Evolutionary conservation across 1,140 invertebrate species (phyloP).

Genomic region (Pseudomyrmex sp.): DNA sequence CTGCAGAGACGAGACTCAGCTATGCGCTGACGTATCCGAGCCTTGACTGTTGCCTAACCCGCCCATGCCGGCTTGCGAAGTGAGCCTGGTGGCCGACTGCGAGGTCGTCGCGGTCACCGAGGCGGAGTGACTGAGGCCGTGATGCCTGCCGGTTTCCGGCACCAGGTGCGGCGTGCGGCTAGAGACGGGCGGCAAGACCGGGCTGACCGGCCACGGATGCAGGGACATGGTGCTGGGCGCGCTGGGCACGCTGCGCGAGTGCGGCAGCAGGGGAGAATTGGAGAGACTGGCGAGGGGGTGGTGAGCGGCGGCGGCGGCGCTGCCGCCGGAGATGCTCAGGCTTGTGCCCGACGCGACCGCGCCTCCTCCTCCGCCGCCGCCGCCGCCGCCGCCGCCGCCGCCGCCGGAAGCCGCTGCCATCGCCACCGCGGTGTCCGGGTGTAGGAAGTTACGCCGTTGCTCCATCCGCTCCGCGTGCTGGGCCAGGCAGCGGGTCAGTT

Average conservation of each 20-base stretch:
- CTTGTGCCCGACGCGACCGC: constrained; percentile 77
- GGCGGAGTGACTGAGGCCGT: constrained; percentile 80
- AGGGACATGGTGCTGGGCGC: constrained; percentile 83
- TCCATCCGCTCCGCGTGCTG: constrained; percentile 89
- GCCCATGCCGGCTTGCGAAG: constrained; percentile 81
- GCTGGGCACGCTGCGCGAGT: constrained; percentile 86
- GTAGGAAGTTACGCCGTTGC: constrained; percentile 92
- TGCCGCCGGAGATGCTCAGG: constrained; percentile 77
- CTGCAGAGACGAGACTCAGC: constrained; percentile 85
- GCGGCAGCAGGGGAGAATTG: constrained; percentile 86
- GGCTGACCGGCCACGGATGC: constrained; percentile 91
- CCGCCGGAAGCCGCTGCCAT: constrained; percentile 81
- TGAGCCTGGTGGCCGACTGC: constrained; percentile 80
- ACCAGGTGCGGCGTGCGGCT: constrained; percentile 90
- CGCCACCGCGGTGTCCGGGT: constrained; percentile 92
- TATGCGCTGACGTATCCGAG: constrained; percentile 82
- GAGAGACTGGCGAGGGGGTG: constrained; percentile 79
- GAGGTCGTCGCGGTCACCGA: constrained; percentile 82
- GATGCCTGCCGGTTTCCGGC: constrained; percentile 87
- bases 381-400: constrained; percentile 68
- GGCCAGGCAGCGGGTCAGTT: constrained; percentile 90
- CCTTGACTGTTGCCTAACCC: constrained; percentile 82
- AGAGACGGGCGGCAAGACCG: constrained; percentile 89
- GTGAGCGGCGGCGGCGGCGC: constrained; percentile 61
- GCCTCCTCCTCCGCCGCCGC: background rate